Conservation (phyloP, 1,140 invertebrate genomes). For the Artemia franciscana region DNA sequence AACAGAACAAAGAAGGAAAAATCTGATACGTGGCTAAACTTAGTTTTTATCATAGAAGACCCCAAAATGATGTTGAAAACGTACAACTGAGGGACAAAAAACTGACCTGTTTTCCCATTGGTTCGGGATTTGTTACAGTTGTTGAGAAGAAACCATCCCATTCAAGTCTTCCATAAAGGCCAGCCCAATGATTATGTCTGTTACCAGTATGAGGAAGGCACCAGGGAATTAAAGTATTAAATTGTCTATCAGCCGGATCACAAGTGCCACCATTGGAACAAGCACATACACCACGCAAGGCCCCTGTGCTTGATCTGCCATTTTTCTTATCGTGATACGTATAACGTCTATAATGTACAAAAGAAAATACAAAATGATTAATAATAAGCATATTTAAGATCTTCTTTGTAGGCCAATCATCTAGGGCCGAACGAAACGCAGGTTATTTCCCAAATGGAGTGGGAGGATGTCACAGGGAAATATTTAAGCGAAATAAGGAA, state of each 20-base stretch:
- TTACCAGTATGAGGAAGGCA: conserved; percentile 69
- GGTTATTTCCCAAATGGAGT: too few relatives aligned
- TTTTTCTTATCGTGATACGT: conserved; percentile 42
- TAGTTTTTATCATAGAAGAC: background rate
- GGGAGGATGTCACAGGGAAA: too few relatives aligned
- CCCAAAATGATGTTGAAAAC: background rate
- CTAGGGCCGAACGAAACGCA: too few relatives aligned
- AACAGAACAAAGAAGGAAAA: background rate
- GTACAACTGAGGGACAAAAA: background rate
- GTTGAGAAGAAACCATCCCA: conserved; percentile 70
- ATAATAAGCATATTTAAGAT: background rate
- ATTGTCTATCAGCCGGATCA: conserved; percentile 46
- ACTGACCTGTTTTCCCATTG: conserved; percentile 62
- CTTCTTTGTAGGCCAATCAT: too few relatives aligned
- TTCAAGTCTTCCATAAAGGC: conserved; percentile 44
- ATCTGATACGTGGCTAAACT: background rate
- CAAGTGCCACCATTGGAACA: conserved; percentile 40
- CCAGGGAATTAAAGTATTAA: conserved; percentile 70
- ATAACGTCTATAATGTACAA: conserved; percentile 29
- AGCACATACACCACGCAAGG: conserved; percentile 47
- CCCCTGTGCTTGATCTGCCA: conserved; percentile 30
- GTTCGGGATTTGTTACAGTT: conserved; percentile 58
- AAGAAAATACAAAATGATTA: conserved; percentile 1
- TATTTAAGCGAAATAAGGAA: too few relatives aligned
- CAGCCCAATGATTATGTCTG: conserved; percentile 63